phyloP scores from a whole-genome alignment of 2,797 vertebrate genomes.

The Numenius phaeopus region DNA sequence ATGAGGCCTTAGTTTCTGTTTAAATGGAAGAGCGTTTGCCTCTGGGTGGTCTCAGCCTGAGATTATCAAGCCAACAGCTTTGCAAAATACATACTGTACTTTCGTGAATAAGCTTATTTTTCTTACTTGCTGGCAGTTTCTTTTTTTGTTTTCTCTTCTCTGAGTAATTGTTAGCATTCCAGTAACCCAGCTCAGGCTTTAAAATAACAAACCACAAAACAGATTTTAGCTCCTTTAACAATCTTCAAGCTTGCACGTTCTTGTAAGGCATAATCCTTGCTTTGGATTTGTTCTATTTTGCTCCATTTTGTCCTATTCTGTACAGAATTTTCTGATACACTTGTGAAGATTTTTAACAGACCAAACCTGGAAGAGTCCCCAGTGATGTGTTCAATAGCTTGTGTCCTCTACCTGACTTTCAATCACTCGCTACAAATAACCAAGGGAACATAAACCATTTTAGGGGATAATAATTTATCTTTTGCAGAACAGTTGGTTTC shows the following conservation, averaged over 20 bases:
- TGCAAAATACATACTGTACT: background rate
- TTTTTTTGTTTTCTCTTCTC: background rate
- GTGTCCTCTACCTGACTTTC: constrained; percentile 77
- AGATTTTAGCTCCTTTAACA: background rate
- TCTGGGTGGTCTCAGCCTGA: background rate
- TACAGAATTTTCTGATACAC: constrained; percentile 27
- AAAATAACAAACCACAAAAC: background rate
- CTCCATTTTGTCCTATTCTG: background rate
- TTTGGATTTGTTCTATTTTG: background rate
- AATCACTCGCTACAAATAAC: constrained; percentile 56
- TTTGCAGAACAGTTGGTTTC: constrained; percentile 53
- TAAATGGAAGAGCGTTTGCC: background rate
- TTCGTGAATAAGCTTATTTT: background rate
- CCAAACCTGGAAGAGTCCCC: constrained; percentile 42
- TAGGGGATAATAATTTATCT: constrained; percentile 71
- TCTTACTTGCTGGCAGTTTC: background rate
- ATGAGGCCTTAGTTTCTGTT: background rate
- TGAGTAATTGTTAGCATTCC: background rate
- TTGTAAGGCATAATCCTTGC: background rate
- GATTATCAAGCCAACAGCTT: background rate
- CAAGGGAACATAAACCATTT: constrained; percentile 63
- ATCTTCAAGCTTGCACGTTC: background rate
- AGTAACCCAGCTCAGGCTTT: background rate
- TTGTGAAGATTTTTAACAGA: constrained; percentile 56
- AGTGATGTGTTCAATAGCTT: constrained; percentile 59